These are phyloP conservation scores for Ameiurus melas DNA, from an alignment of 2,113 vertebrate species.

Conservation along the genomic window DNA sequence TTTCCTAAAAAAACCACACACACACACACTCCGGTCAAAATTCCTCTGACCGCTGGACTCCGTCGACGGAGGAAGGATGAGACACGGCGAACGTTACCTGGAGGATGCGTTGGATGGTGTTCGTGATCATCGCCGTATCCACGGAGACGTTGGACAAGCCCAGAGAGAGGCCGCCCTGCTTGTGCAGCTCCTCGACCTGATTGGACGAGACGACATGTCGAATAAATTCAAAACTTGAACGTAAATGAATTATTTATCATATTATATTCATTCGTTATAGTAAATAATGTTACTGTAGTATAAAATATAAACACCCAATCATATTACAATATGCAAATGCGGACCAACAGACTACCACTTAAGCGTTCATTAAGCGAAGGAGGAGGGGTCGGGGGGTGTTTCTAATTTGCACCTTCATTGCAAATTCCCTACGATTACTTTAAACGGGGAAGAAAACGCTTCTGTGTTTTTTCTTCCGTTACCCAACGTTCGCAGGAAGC, in stretches of 20 bases:
- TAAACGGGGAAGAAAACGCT: neutral
- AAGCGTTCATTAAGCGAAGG: neutral
- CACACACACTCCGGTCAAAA: neutral
- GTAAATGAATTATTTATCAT: neutral
- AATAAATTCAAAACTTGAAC: neutral
- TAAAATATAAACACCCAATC: neutral
- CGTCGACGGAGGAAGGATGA: neutral
- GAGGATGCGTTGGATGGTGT: conserved; percentile 91
- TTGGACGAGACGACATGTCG: neutral
- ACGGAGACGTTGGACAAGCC: conserved; percentile 82
- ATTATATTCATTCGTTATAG: too few species aligned
- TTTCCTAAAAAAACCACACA: conserved; percentile 77
- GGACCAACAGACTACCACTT: neutral
- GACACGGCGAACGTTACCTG: conserved; percentile 73
- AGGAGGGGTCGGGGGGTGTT: neutral
- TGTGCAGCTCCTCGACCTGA: conserved; percentile 88
- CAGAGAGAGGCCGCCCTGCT: conserved; percentile 70
- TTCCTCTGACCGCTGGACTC: neutral
- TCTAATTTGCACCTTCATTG: neutral
- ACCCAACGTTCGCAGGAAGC: neutral
- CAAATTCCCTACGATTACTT: neutral
- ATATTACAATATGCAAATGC: neutral
- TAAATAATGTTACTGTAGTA: too few species aligned
- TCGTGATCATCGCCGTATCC: conserved; percentile 94
- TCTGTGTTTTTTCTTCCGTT: neutral